Percentiles rank a stretch among this genome's conserved stretches.
These are phyloP conservation scores for Hesperophylax magnus DNA, from an alignment of 1,140 invertebrate genomes.

Conservation along the genomic window DNA sequence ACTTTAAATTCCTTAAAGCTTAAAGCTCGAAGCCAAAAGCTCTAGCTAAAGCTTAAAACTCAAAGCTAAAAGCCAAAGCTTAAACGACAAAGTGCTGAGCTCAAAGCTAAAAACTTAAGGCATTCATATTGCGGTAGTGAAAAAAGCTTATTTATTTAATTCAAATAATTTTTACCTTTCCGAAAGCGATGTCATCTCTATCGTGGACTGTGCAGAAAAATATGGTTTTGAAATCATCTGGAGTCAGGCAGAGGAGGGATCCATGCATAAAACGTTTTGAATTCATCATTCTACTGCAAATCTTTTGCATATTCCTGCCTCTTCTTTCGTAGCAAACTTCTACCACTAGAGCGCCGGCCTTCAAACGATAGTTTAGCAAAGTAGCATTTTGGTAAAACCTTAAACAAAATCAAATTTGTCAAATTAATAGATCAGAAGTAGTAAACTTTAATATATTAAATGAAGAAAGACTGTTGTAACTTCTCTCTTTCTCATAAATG, in stretches of 20 bases:
- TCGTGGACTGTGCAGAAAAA: slow-evolving; percentile 78
- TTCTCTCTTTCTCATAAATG: no score
- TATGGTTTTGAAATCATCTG: slow-evolving; percentile 77
- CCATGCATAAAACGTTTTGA: slow-evolving; percentile 77
- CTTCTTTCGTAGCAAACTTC: slow-evolving; percentile 18
- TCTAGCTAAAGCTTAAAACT: no score
- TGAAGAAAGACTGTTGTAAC: no score
- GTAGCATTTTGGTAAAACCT: slow-evolving; percentile 57
- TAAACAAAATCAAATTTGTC: background rate
- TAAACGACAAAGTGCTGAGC: no score
- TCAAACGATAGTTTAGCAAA: background rate
- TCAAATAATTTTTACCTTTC: slow-evolving; percentile 64
- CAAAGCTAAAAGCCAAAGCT: no score
- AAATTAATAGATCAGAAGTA: no score
- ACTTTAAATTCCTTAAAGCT: no score
- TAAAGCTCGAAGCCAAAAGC: no score
- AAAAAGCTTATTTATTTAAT: no score
- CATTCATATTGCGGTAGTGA: no score
- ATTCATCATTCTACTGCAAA: background rate
- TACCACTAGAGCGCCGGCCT: background rate
- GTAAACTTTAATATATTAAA: no score
- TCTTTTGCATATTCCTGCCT: background rate
- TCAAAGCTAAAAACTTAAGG: no score
- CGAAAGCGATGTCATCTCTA: slow-evolving; percentile 69
- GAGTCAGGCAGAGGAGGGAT: slow-evolving; percentile 80